Evolutionary conservation across 2,797 vertebrate species (phyloP).

Genomic region (Acrossocheilus fasciatus): DNA sequence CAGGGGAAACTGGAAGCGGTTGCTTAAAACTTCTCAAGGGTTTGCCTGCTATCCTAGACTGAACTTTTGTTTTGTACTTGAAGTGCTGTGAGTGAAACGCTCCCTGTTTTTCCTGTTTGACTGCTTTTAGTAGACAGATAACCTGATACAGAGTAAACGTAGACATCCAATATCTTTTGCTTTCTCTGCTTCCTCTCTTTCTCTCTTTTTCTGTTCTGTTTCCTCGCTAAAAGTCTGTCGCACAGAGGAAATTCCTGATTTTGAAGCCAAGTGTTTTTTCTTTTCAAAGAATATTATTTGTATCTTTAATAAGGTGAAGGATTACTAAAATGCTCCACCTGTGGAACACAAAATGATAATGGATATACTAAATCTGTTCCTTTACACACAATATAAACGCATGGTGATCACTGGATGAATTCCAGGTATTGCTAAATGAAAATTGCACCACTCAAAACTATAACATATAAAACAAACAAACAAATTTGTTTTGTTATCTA

Average conservation of each 20-base stretch:
- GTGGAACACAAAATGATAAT: background rate
- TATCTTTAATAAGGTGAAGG: background rate
- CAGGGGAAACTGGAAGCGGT: conserved; percentile 49
- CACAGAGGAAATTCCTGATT: conserved; percentile 19
- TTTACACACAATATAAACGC: background rate
- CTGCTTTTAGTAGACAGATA: conserved; percentile 39
- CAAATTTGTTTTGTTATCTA: background rate
- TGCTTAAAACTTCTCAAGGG: conserved; percentile 44
- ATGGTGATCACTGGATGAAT: background rate
- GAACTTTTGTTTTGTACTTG: conserved; percentile 37
- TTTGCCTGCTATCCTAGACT: conserved; percentile 28
- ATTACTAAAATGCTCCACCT: background rate
- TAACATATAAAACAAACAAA: background rate
- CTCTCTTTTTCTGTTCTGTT: conserved; percentile 22
- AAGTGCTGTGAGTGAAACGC: conserved; percentile 32
- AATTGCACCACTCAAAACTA: background rate
- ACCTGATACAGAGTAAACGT: conserved; percentile 14
- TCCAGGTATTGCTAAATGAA: background rate
- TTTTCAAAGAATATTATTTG: background rate
- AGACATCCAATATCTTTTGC: conserved; percentile 37
- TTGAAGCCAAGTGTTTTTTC: background rate
- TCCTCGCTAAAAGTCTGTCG: background rate
- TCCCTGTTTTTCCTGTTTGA: conserved; percentile 41
- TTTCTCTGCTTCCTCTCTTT: conserved; percentile 37
- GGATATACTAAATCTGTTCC: background rate